Conservation (phyloP, 30 jellyfish, hydroid and myxozoan genomes). For the Turritopsis dohrnii region DNA sequence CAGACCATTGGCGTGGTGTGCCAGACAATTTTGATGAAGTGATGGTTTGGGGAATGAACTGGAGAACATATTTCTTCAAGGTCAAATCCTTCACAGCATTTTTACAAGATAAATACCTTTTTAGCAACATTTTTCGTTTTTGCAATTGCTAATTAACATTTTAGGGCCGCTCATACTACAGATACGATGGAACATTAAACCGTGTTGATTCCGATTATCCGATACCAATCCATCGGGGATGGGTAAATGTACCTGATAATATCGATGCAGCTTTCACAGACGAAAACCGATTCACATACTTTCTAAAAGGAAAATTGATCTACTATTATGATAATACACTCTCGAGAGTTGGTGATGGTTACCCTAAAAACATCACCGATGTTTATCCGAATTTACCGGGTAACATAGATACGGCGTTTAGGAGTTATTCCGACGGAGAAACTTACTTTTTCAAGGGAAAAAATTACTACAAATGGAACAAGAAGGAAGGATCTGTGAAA, state of each 20-base stretch:
- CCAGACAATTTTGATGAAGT: slow-evolving; percentile 60
- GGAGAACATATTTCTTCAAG: slow-evolving; percentile 66
- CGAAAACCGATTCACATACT: slow-evolving; percentile 43
- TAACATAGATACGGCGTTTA: slow-evolving; percentile 59
- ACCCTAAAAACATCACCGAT: slow-evolving; percentile 51
- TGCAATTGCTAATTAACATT: neutral
- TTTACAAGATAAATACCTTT: neutral
- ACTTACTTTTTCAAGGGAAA: slow-evolving; percentile 60
- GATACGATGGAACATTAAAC: slow-evolving; percentile 47
- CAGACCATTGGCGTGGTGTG: slow-evolving; percentile 48
- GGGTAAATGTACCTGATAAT: slow-evolving; percentile 77
- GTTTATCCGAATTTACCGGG: slow-evolving; percentile 65
- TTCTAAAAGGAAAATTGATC: slow-evolving; percentile 55
- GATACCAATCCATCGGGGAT: slow-evolving; percentile 44
- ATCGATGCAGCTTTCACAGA: slow-evolving; percentile 81
- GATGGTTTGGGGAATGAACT: slow-evolving; percentile 67
- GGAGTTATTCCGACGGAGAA: slow-evolving; percentile 54
- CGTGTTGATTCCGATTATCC: slow-evolving; percentile 65
- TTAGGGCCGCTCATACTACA: slow-evolving; percentile 64
- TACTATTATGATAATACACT: slow-evolving; percentile 43
- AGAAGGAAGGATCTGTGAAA: slow-evolving; percentile 7
- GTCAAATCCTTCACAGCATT: neutral
- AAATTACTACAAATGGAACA: slow-evolving; percentile 42
- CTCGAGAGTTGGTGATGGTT: slow-evolving; percentile 45
- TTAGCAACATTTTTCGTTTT: neutral